A percentile compares a stretch with the other conserved stretches of the same genome.
Evolutionary conservation across 2,113 vertebrate genomes (phyloP).

Genomic region (Ariopsis seemanni): DNA sequence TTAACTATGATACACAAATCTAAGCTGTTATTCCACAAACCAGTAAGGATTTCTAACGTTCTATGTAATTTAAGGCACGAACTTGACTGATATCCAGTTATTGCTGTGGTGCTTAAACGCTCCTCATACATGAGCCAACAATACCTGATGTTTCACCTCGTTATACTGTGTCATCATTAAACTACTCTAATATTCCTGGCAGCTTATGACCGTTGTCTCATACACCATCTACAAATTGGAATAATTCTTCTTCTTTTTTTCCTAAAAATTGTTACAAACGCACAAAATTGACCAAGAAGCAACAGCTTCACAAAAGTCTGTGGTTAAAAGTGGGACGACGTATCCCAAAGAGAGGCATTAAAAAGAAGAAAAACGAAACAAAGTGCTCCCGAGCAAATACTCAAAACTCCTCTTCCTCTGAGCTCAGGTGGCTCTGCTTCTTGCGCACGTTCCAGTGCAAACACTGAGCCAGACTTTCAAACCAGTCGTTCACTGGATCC

Average conservation of each 20-base stretch:
- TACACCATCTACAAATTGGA: background rate
- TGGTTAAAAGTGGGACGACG: background rate
- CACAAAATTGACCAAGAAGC: background rate
- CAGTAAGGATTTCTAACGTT: slow-evolving; percentile 20
- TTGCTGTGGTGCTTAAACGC: slow-evolving; percentile 35
- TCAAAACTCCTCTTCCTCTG: slow-evolving; percentile 49
- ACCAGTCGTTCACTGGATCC: slow-evolving; percentile 82
- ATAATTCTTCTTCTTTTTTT: background rate
- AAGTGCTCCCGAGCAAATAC: background rate
- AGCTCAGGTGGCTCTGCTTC: slow-evolving; percentile 70
- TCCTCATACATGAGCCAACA: background rate
- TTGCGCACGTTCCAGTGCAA: slow-evolving; percentile 83
- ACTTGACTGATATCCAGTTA: slow-evolving; percentile 18
- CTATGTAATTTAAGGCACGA: slow-evolving; percentile 35
- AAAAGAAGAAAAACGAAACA: background rate
- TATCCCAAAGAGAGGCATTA: background rate
- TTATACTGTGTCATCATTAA: background rate
- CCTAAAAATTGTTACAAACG: background rate
- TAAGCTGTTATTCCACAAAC: background rate
- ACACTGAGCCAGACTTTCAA: slow-evolving; percentile 80
- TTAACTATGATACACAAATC: background rate
- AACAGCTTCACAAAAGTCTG: slow-evolving; percentile 17
- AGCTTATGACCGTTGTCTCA: background rate
- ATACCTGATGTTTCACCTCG: slow-evolving; percentile 13
- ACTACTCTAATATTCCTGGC: background rate